Percentiles rank a stretch among this genome's conserved stretches.
Conservation (phyloP, 92 coral and sea anemone genomes). For the Isaurus tuberculatus region DNA sequence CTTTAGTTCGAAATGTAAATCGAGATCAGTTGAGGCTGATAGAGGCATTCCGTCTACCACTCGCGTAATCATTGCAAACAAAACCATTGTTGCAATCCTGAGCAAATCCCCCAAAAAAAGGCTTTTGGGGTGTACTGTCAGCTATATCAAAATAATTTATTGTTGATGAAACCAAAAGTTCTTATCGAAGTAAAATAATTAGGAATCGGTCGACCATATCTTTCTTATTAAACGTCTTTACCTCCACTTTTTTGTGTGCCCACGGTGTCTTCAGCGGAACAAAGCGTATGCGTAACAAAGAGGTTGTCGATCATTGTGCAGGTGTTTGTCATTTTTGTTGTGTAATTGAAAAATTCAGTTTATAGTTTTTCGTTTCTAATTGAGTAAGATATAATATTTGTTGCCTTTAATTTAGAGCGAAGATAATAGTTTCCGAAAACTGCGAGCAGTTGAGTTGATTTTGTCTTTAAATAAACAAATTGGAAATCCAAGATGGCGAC, state of each 20-base stretch:
- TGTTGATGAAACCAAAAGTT: background rate
- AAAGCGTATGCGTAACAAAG: background rate
- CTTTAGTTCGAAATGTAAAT: slow-evolving; percentile 94
- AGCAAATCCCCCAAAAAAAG: background rate
- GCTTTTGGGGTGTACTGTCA: too few relatives aligned
- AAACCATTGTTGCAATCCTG: slow-evolving; percentile 71
- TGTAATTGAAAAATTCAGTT: background rate
- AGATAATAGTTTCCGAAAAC: background rate
- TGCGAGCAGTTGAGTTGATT: background rate
- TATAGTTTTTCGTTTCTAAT: background rate
- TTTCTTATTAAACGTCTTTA: background rate
- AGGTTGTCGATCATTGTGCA: background rate
- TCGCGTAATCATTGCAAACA: slow-evolving; percentile 94
- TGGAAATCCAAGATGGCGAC: background rate
- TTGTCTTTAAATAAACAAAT: background rate
- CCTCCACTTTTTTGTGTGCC: background rate
- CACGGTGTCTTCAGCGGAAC: slow-evolving; percentile 19
- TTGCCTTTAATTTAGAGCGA: background rate
- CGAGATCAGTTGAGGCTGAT: slow-evolving; percentile 95
- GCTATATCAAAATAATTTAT: background rate
- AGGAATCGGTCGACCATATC: background rate
- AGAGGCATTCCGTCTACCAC: slow-evolving; percentile 93
- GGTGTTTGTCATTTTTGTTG: background rate
- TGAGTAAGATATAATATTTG: background rate
- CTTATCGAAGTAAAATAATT: background rate